phyloP scores from a whole-genome alignment of 2,797 vertebrate genomes.

The Lagocephalus sceleratus region DNA sequence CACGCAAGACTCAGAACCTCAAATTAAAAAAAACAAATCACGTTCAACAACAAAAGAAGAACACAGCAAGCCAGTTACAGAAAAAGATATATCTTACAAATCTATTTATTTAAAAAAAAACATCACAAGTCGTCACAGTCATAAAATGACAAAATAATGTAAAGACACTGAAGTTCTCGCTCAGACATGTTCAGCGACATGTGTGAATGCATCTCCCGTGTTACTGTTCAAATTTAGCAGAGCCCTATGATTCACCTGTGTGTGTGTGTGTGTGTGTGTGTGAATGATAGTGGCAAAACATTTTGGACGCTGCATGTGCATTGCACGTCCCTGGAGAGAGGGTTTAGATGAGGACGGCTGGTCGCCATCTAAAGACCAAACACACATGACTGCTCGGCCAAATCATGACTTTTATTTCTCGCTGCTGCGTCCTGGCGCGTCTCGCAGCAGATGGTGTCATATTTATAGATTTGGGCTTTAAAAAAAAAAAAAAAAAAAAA shows the following conservation, averaged over 20 bases:
- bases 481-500: no score
- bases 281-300: slow-evolving; percentile 1
- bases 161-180: slow-evolving; percentile 35
- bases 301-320: neutral
- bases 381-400: neutral
- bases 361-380: no score
- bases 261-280: slow-evolving; percentile 3
- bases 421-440: neutral
- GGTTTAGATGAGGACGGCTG: no score
- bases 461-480: neutral
- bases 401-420: neutral
- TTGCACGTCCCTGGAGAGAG: no score
- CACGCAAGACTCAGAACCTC: no score
- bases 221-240: slow-evolving; percentile 21
- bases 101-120: slow-evolving; percentile 66
- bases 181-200: slow-evolving; percentile 15
- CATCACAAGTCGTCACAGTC: slow-evolving; percentile 41
- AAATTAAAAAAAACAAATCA: neutral
- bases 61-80: slow-evolving; percentile 10
- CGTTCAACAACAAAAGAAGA: neutral
- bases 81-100: slow-evolving; percentile 54
- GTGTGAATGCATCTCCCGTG: slow-evolving; percentile 18
- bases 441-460: neutral
- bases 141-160: slow-evolving; percentile 35
- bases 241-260: slow-evolving; percentile 13